Percentiles rank a stretch among this genome's conserved stretches.
phyloP scores from a whole-genome alignment of 2,888 invertebrate species.

The Hetaerina titia region DNA sequence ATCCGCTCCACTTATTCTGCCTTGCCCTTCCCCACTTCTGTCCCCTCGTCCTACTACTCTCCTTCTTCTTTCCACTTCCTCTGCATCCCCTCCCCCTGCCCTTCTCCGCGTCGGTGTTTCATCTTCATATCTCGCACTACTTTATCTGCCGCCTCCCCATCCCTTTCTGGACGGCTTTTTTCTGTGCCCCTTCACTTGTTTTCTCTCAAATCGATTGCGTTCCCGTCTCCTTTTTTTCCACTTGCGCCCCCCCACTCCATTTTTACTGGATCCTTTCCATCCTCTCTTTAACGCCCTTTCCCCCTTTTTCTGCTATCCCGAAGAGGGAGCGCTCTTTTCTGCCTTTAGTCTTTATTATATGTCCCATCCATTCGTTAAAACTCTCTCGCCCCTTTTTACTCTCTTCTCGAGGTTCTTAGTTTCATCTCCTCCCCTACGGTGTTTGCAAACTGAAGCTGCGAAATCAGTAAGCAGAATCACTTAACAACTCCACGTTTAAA shows the following conservation, averaged over 20 bases:
- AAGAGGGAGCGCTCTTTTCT: background rate
- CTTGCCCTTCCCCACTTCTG: background rate
- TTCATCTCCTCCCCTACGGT: no score
- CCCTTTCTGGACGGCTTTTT: background rate
- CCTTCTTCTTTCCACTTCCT: background rate
- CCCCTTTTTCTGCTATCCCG: background rate
- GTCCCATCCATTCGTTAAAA: background rate
- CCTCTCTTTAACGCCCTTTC: background rate
- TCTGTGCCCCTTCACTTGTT: background rate
- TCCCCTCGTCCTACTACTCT: background rate
- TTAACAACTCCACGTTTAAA: no score
- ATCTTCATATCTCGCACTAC: background rate
- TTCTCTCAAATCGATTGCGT: slow-evolving; percentile 25
- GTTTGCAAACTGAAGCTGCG: no score
- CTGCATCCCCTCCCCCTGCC: background rate
- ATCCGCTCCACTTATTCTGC: background rate
- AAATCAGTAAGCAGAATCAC: no score
- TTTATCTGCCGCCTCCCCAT: slow-evolving; percentile 4
- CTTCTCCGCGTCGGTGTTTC: background rate
- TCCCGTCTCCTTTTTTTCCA: background rate
- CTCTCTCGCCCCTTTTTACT: no score
- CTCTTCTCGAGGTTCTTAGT: no score
- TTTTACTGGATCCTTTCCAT: background rate
- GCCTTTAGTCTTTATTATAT: background rate
- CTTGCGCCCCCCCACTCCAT: background rate